A percentile compares a stretch with the other conserved stretches of the same genome.
Conservation (phyloP, 92 coral and sea anemone species). For the Parazoanthus atlanticus region DNA sequence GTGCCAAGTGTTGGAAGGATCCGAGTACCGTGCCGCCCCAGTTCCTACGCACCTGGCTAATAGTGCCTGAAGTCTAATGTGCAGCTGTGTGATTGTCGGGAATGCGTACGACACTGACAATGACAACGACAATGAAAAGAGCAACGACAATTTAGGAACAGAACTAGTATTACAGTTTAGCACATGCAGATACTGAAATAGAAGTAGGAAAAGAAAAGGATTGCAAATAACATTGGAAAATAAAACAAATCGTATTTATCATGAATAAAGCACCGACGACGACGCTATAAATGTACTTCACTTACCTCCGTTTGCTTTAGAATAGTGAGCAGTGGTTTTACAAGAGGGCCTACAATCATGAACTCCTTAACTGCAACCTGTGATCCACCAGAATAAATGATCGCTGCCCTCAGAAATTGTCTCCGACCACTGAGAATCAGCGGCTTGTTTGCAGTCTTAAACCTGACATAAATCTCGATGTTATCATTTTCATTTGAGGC, state of each 20-base stretch:
- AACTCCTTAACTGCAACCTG: constrained; percentile 52
- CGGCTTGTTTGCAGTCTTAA: constrained; percentile 73
- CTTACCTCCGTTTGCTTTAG: constrained; percentile 75
- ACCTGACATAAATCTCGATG: constrained; percentile 60
- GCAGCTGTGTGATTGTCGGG: too few species aligned
- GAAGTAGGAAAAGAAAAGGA: too few species aligned
- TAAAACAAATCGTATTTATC: not conserved
- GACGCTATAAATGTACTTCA: not conserved
- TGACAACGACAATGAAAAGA: too few species aligned
- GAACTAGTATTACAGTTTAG: too few species aligned
- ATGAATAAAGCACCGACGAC: not conserved
- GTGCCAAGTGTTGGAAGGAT: too few species aligned
- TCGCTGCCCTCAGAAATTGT: constrained; percentile 48
- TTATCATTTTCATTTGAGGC: constrained; percentile 61
- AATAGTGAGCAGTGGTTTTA: constrained; percentile 79
- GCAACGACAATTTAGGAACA: too few species aligned
- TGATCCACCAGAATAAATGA: constrained; percentile 65
- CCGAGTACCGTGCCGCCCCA: too few species aligned
- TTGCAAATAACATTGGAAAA: too few species aligned
- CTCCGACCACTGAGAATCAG: constrained; percentile 81
- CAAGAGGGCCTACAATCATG: constrained; percentile 76
- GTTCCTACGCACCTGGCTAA: too few species aligned
- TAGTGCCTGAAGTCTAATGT: too few species aligned
- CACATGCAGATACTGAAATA: too few species aligned
- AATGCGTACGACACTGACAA: too few species aligned